These are phyloP conservation scores for Phrynosoma platyrhinos DNA, from an alignment of 2,113 vertebrate genomes.

Conservation along the genomic window DNA sequence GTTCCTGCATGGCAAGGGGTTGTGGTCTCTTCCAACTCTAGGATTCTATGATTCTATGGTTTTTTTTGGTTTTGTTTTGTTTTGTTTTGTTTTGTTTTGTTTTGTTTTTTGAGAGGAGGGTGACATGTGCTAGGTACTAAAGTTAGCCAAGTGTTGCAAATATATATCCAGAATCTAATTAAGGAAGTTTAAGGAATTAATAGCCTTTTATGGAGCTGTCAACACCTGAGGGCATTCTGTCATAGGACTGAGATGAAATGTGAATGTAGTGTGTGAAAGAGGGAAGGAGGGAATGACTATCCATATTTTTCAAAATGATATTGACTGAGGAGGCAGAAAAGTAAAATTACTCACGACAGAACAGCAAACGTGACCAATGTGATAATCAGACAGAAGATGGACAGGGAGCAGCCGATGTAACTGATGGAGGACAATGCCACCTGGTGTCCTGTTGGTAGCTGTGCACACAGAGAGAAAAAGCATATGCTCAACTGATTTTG, in stretches of 20 bases:
- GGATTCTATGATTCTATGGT: too few relatives aligned
- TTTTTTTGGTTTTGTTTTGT: too few relatives aligned
- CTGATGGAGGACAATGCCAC: slow-evolving; percentile 95
- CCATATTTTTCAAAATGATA: neutral
- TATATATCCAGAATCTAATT: slow-evolving; percentile 50
- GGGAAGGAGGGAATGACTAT: neutral
- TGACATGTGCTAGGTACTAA: too few relatives aligned
- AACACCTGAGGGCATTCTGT: slow-evolving; percentile 34
- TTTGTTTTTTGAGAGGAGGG: too few relatives aligned
- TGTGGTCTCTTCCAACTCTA: too few relatives aligned
- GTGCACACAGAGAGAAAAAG: slow-evolving; percentile 34
- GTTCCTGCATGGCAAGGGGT: too few relatives aligned
- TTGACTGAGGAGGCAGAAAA: slow-evolving; percentile 31
- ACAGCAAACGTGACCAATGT: slow-evolving; percentile 93
- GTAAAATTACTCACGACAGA: slow-evolving; percentile 90
- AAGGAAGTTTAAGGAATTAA: slow-evolving; percentile 59
- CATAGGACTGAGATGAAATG: slow-evolving; percentile 2
- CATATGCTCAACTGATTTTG: neutral
- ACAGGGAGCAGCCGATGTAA: slow-evolving; percentile 93
- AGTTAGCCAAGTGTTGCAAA: slow-evolving; percentile 56
- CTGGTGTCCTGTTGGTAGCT: slow-evolving; percentile 88
- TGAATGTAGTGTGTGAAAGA: too few relatives aligned
- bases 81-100: too few relatives aligned
- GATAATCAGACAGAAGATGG: slow-evolving; percentile 90
- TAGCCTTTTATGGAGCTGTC: slow-evolving; percentile 56